Evolutionary conservation across 2,888 invertebrate species (phyloP), one percentile per base, ranked within the genome.

Genomic region (Amiota minor): DNA sequence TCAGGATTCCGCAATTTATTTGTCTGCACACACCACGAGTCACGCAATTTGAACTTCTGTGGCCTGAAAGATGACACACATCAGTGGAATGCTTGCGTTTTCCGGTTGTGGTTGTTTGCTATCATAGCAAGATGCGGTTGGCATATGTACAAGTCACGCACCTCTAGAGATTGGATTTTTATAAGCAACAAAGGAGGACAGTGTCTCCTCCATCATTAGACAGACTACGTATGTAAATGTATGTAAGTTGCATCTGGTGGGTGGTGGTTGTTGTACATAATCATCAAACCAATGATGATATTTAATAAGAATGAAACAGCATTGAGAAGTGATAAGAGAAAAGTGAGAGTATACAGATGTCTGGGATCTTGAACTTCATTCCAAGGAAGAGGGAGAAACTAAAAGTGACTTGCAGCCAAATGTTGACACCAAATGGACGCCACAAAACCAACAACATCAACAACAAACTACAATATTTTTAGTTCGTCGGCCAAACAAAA

Each of bases 361-460:
- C 35, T 35, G 35, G 35, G 35, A 35, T 4, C 35, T 6, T 35
- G 35, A 35, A 23, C 23, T 23, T 23, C 23, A 1, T 23, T 23
- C 23, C 23, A 23, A 2, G 35, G 35, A 35, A 70, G 11, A 47
- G 49, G 18, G 68, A 35, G 14, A 53, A 9, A 59, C 35, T 35
- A 20, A 59, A 9, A 18, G 23, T 16, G 20, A 75, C 77, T 77
- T 84, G 85, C 77, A 75, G 81, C 77, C 79, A 75, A 59, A 73
- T 79, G 78, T 82, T 85, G 85, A 86, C 85, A 85, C 79, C 79
- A 77, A 78, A 78, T 80, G 82, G 84, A 86, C 86, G 82, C 86
- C 86, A 74, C 70, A 64, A 49, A 16, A 20, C 10, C 62, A 14
- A 46, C 18, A 3, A 61, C 64, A 69, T 62, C 64, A 72, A 71